Percentiles rank a stretch among this genome's conserved stretches.
Evolutionary conservation across 2,888 invertebrate genomes (phyloP).

Genomic region (Pomacea canaliculata): DNA sequence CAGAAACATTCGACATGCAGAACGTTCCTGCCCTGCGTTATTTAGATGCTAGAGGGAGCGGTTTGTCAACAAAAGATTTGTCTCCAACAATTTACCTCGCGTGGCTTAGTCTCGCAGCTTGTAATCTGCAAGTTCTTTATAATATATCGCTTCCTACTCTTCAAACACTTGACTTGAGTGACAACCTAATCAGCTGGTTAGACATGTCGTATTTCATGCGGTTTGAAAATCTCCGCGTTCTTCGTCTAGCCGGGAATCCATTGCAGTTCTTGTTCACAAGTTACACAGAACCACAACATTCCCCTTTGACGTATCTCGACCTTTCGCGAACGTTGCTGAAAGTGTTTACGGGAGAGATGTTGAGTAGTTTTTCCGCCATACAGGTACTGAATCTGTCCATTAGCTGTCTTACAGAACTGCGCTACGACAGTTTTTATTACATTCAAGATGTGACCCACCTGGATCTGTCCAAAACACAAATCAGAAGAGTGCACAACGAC

Average conservation of each 20-base stretch:
- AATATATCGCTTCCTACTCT: slow-evolving; percentile 7
- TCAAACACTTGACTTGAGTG: slow-evolving; percentile 18
- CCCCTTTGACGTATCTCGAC: no score
- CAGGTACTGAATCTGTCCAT: no score
- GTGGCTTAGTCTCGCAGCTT: slow-evolving; percentile 1
- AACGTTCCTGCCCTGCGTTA: background rate
- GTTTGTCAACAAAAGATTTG: background rate
- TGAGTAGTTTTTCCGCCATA: no score
- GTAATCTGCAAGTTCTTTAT: slow-evolving; percentile 7
- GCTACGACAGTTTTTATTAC: slow-evolving; percentile 4
- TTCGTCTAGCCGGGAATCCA: slow-evolving; percentile 9
- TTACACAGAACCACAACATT: no score
- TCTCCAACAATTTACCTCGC: background rate
- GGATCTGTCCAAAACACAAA: slow-evolving; percentile 13
- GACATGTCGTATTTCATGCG: slow-evolving; percentile 4
- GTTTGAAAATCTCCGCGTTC: slow-evolving; percentile 6
- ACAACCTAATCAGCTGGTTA: slow-evolving; percentile 16
- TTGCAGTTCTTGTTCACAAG: background rate
- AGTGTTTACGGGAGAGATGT: no score
- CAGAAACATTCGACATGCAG: background rate
- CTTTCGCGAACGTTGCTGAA: no score
- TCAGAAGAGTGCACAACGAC: background rate
- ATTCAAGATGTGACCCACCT: slow-evolving; percentile 11
- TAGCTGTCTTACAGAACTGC: background rate
- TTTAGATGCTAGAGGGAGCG: slow-evolving; percentile 8